phyloP scores from a whole-genome alignment of 2,888 invertebrate species.

The Pimpla rufipes region DNA sequence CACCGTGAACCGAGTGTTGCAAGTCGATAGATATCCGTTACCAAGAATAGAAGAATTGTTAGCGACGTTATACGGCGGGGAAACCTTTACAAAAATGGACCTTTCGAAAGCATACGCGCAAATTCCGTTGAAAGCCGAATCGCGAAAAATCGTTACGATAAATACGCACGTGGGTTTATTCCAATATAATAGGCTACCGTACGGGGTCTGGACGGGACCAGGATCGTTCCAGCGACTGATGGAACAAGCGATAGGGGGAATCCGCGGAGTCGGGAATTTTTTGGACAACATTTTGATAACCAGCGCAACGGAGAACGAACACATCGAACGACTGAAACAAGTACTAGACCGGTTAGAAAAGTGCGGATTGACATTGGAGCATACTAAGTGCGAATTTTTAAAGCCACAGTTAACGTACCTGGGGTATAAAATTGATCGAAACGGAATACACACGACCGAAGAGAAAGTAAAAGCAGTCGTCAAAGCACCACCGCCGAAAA shows the following conservation, averaged over 20 bases:
- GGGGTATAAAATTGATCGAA: constrained; percentile 69
- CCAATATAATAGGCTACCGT: constrained; percentile 76
- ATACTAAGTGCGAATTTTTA: constrained; percentile 75
- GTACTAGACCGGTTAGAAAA: constrained; percentile 72
- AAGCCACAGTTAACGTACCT: constrained; percentile 75
- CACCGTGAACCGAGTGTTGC: constrained; percentile 76
- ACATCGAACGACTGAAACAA: constrained; percentile 70
- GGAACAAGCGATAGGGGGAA: constrained; percentile 73
- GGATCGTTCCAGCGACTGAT: constrained; percentile 78
- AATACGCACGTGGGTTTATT: constrained; percentile 70
- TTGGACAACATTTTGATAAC: constrained; percentile 76
- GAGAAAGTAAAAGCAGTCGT: constrained; percentile 50
- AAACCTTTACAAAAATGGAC: constrained; percentile 80
- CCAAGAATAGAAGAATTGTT: constrained; percentile 73
- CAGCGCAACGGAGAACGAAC: constrained; percentile 69
- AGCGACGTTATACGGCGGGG: constrained; percentile 72
- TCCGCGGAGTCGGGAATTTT: constrained; percentile 74
- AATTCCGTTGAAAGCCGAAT: constrained; percentile 75
- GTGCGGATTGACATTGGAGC: constrained; percentile 74
- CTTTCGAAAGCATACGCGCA: constrained; percentile 81
- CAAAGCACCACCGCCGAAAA: constrained; percentile 71
- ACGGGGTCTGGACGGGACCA: constrained; percentile 79
- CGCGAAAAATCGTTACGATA: constrained; percentile 77
- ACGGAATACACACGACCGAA: constrained; percentile 37
- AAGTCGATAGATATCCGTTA: constrained; percentile 73